phyloP scores from a whole-genome alignment of 2,113 vertebrate genomes.

The Rhegmatorhina hoffmannsi region DNA sequence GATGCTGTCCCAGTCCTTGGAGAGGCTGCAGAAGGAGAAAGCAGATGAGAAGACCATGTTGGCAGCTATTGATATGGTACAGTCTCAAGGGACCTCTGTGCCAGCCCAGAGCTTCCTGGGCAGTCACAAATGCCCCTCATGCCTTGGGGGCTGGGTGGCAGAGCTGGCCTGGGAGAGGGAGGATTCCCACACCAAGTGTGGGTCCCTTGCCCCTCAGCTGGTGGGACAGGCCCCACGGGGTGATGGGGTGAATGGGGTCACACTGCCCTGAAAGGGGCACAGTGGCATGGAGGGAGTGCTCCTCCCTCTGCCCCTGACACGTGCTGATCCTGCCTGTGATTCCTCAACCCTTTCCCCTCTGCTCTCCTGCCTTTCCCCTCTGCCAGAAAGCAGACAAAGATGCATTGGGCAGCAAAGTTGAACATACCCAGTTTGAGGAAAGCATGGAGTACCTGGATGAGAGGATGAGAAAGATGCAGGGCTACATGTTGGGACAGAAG shows the following conservation, averaged over 20 bases:
- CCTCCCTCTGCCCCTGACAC: background rate
- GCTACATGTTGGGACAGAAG: slow-evolving; percentile 77
- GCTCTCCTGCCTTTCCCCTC: background rate
- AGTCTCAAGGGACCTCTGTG: background rate
- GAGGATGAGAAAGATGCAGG: slow-evolving; percentile 59
- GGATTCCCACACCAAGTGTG: rapidly evolving
- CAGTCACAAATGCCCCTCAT: background rate
- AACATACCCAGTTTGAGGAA: too few species aligned
- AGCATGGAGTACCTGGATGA: too few species aligned
- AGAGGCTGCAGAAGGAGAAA: slow-evolving; percentile 79
- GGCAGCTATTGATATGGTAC: slow-evolving; percentile 61
- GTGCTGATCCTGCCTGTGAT: background rate
- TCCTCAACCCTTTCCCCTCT: background rate
- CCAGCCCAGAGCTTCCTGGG: background rate
- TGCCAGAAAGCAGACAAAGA: too few species aligned
- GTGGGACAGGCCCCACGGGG: background rate
- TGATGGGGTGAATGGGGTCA: rapidly evolving
- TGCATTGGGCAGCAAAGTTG: too few species aligned
- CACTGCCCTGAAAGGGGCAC: background rate
- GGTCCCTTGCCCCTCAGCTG: background rate
- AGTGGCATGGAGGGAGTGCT: background rate
- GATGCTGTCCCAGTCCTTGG: slow-evolving; percentile 76
- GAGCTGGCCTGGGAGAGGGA: background rate
- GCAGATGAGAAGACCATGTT: slow-evolving; percentile 75
- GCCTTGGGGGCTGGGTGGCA: background rate